Percentiles rank a stretch among this genome's conserved stretches.
phyloP scores from a whole-genome alignment of 92 coral and sea anemone genomes.

The Palythoa grandis region DNA sequence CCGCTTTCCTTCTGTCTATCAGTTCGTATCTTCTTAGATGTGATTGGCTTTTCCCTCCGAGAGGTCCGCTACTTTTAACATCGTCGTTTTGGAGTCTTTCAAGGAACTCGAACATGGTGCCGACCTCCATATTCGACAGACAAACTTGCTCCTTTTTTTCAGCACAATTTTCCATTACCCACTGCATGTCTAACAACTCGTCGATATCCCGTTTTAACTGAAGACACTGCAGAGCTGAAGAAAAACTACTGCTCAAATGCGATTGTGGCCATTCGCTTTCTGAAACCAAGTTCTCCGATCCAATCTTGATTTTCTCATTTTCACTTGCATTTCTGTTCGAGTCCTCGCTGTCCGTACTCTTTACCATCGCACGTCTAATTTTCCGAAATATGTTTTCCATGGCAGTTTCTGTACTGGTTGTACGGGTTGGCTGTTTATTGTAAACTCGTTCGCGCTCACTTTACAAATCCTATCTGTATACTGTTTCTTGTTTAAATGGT shows the following conservation, averaged over 20 bases:
- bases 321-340: neutral
- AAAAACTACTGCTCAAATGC: neutral
- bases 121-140: neutral
- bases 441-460: too few species aligned
- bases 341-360: neutral
- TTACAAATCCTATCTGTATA: too few species aligned
- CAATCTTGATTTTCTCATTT: neutral
- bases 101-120: neutral
- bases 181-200: neutral
- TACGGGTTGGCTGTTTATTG: too few species aligned
- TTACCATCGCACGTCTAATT: neutral
- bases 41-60: neutral
- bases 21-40: neutral
- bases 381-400: neutral
- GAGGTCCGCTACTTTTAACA: neutral
- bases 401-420: neutral
- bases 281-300: neutral
- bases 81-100: neutral
- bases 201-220: neutral
- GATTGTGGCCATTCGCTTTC: neutral
- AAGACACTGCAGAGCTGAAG: neutral
- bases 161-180: neutral
- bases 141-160: neutral
- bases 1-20: neutral
- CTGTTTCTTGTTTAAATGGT: too few species aligned